These are phyloP conservation scores for Chironomus riparius DNA, from an alignment of 2,888 invertebrate genomes.

Conservation along the genomic window DNA sequence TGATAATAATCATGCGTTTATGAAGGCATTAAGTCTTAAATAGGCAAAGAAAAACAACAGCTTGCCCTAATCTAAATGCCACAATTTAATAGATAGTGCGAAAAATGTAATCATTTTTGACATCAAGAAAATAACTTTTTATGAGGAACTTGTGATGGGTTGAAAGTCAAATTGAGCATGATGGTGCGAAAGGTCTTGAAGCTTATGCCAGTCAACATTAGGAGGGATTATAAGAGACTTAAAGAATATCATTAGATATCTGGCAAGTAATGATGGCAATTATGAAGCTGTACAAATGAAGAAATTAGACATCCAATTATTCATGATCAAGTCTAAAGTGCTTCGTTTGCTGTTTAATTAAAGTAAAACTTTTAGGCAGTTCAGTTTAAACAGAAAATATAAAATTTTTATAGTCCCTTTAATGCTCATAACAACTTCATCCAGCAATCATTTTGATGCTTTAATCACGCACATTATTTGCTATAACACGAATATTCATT, in stretches of 20 bases:
- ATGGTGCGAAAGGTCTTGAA: background rate
- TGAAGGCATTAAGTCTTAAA: background rate
- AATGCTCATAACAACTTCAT: background rate
- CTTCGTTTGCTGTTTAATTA: too few species aligned
- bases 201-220: background rate
- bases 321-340: background rate
- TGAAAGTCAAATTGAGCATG: background rate
- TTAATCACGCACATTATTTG: background rate
- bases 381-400: background rate
- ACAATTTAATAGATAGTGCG: background rate
- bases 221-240: background rate
- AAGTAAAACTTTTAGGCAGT: background rate
- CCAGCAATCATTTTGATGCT: background rate
- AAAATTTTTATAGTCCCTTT: background rate
- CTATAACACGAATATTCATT: background rate
- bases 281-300: slow-evolving; percentile 2
- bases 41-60: too few species aligned
- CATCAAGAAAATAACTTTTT: background rate
- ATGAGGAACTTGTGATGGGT: background rate
- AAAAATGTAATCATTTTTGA: background rate
- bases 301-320: slow-evolving; percentile 22
- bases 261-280: background rate
- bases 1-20: slow-evolving; percentile 17
- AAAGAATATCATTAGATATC: background rate
- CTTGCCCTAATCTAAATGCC: too few species aligned